These are phyloP conservation scores for Tachina grossa DNA, from an alignment of 2,888 invertebrate genomes.

Conservation along the genomic window DNA sequence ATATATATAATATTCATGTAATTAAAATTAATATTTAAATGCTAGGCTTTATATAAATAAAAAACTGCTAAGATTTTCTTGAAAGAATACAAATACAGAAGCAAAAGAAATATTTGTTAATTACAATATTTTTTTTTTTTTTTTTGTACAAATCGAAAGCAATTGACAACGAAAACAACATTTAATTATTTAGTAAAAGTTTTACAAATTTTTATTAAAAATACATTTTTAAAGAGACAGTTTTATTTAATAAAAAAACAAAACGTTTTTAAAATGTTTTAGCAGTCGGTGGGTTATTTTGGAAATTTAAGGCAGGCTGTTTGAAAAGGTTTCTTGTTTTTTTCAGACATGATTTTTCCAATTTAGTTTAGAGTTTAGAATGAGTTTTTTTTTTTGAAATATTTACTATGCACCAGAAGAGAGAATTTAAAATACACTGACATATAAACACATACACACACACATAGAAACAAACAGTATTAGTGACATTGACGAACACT, in stretches of 20 bases:
- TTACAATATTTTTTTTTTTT: constrained; percentile 16
- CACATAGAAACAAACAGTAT: constrained; percentile 29
- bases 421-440: constrained; percentile 23
- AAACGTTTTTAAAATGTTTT: constrained; percentile 15
- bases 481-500: constrained; percentile 49
- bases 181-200: constrained; percentile 44
- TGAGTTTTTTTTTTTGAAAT: constrained; percentile 5
- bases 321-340: constrained; percentile 19
- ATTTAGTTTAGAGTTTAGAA: constrained; percentile 16
- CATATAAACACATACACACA: constrained; percentile 43
- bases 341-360: background rate
- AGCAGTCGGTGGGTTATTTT: background rate
- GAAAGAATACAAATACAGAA: constrained; percentile 61
- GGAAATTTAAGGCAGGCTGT: constrained; percentile 22
- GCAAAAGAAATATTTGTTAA: constrained; percentile 43
- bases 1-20: background rate
- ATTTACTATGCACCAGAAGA: constrained; percentile 25
- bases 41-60: background rate
- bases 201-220: constrained; percentile 23
- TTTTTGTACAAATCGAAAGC: constrained; percentile 63
- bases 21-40: background rate
- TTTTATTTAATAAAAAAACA: constrained; percentile 5
- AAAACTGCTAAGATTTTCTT: constrained; percentile 1
- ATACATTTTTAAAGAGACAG: constrained; percentile 9
- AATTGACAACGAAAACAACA: constrained; percentile 70